phyloP scores from a whole-genome alignment of 2,113 vertebrate species.

The Gnathonemus longibarbis region DNA sequence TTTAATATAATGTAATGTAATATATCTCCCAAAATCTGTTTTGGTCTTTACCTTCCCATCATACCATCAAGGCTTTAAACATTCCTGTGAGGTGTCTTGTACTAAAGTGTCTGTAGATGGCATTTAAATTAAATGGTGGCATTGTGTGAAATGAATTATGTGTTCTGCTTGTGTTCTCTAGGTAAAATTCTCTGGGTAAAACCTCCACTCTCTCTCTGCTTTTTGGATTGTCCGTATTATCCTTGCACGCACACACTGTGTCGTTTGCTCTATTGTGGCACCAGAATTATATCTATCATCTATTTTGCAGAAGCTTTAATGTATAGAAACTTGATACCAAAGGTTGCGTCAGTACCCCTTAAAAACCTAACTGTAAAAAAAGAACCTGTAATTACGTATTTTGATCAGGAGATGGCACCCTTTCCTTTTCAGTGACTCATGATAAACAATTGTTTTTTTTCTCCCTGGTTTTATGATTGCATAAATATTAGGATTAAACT shows the following conservation, averaged over 20 bases:
- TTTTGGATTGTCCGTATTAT: not conserved
- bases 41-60: not conserved
- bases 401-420: not conserved
- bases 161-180: not conserved
- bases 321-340: not conserved
- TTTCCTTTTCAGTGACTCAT: not conserved
- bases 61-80: not conserved
- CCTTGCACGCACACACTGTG: not conserved
- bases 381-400: not conserved
- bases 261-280: not conserved
- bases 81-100: not conserved
- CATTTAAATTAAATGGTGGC: conserved; percentile 1
- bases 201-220: not conserved
- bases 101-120: not conserved
- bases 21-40: not conserved
- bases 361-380: not conserved
- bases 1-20: not conserved
- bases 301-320: not conserved
- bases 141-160: not conserved
- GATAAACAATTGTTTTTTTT: not conserved
- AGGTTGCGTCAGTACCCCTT: too few relatives aligned
- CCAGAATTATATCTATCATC: not conserved
- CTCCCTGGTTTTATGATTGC: not conserved
- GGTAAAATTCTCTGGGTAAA: not conserved
- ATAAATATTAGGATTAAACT: not conserved